Percentiles rank a stretch among this genome's conserved stretches.
phyloP scores from a whole-genome alignment of 1,140 invertebrate species.

The Mya arenaria region DNA sequence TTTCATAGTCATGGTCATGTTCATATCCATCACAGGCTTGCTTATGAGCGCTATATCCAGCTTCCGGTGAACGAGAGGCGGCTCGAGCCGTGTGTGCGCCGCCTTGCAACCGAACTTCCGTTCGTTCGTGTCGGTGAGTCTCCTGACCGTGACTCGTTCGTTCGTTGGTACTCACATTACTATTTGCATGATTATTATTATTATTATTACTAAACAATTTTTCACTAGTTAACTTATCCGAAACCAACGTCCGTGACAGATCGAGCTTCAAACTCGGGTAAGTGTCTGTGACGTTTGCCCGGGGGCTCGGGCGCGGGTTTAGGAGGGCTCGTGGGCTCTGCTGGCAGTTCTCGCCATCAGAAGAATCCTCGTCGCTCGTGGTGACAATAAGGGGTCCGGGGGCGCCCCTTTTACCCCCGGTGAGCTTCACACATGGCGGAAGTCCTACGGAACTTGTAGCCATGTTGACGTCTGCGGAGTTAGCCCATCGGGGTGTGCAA shows the following conservation, averaged over 20 bases:
- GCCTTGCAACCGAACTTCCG: conserved; percentile 27
- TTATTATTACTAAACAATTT: conserved; percentile 77
- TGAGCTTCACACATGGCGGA: conserved; percentile 49
- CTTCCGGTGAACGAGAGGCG: conserved; percentile 50
- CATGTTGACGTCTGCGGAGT: not conserved
- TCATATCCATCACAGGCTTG: conserved; percentile 67
- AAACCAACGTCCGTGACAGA: conserved; percentile 91
- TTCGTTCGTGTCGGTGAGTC: conserved; percentile 27
- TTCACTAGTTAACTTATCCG: conserved; percentile 84
- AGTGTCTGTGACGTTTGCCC: conserved; percentile 29
- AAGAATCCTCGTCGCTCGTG: conserved; percentile 72
- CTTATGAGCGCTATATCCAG: conserved; percentile 13
- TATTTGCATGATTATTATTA: no score
- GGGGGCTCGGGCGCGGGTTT: conserved; percentile 34
- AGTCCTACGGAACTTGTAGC: conserved; percentile 2
- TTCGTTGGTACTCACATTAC: no score
- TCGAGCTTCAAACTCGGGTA: conserved; percentile 79
- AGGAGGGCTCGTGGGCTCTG: conserved; percentile 50
- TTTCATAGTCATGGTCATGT: conserved; percentile 79
- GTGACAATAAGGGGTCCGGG: conserved; percentile 71
- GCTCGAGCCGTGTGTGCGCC: not conserved
- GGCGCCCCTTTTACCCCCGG: conserved; percentile 74
- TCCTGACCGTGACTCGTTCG: not conserved
- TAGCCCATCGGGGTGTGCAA: not conserved
- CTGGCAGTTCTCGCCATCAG: conserved; percentile 57